Evolutionary conservation across 2,888 invertebrate genomes (phyloP), one percentile per base, ranked within the genome.

Genomic region (Rhagonycha fulva): DNA sequence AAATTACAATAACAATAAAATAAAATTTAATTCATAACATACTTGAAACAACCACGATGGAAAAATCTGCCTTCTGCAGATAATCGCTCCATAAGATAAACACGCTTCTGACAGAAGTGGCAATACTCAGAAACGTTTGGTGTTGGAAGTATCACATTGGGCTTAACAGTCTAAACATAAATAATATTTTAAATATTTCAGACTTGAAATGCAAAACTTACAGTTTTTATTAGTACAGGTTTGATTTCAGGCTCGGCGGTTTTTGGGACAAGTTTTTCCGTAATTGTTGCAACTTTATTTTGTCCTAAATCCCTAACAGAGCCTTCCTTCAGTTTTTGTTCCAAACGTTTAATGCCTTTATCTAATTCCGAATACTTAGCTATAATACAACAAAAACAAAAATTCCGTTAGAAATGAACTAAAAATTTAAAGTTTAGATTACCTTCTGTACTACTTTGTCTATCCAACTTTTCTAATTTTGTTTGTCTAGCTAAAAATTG

Each of bases 1-100:
- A 19, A 11, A 70, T 70, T 14, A 71, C 12, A 61, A 19, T 28
- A 68, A 9, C n/a, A n/a, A n/a, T 9, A 9, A 62, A 14, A 30
- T 68, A 68, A 62, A 47, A 26, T 11, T 63, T 14, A 61, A 47
- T 30, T 14, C 14, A 69, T 32, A 68, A 62, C 66, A 26, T 71
- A 87, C 86, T 87, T 93, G 89, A 98, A 96, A 89, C 98, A 98
- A 66, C 95, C 94, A 75, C 97, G 92, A 88, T 98, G 98, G 87
- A 98, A 93, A 84, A 95, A 95, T 83, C 95, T 91, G 14, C 97
- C 97, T 89, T 96, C 96, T 3, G 97, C 96, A 67, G 93, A 94
- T 80, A 97, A 92, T 80, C 96, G 92, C 88, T 98, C 98, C 90
- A 98, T 97, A 28, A 98, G 92, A 87, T 98, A 98, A 72, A 98